Evolutionary conservation across 2,888 invertebrate genomes (phyloP), one percentile per base, ranked within the genome.

Genomic region (Bibio marci): DNA sequence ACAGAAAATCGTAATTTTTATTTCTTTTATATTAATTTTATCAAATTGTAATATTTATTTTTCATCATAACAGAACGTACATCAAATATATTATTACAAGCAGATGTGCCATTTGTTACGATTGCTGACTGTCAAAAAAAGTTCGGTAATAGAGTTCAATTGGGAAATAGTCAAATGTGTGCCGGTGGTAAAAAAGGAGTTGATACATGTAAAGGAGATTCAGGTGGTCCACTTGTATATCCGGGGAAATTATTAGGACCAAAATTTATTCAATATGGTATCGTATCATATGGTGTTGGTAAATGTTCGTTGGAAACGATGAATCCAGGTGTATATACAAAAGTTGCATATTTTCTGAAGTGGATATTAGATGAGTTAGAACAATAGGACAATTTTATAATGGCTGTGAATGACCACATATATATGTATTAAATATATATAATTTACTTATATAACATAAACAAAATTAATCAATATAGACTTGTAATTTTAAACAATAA

Each of bases 281-380:
- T 37, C 8, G 31, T 31, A 1, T 30, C 37, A 11, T 18, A 5
- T 3, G 37, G 37, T 31, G 7, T 15, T 18, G 2, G 1, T 7
- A 2, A 2, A 3, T 31, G 30, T 14, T 11, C 12, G 6, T 1
- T 4, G 3, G 17, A 31, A 19, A 7, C 3, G 3, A 18, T 13
- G 12, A 25, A 13, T 13, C 37, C 37, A 6, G 19, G 30, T 12
- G 11, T 37, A 3, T 37, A 37, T 15, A 22, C 31, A 3, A 15
- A 17, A 13, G 31, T 37, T 3, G 2, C 30, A 18, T 11, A 10
- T 3, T 37, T 30, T 13, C 18, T 37, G 19, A 30, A 25, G 3
- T 37, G 37, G 37, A 37, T 47, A 39, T 45, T 45, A 37, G 44
- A 38, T 36, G 40, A 36, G 33, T 41, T 46, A 10, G 14, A 30